Evolutionary conservation across 2,888 invertebrate genomes (phyloP).

Genomic region (Drosophila mulleri): DNA sequence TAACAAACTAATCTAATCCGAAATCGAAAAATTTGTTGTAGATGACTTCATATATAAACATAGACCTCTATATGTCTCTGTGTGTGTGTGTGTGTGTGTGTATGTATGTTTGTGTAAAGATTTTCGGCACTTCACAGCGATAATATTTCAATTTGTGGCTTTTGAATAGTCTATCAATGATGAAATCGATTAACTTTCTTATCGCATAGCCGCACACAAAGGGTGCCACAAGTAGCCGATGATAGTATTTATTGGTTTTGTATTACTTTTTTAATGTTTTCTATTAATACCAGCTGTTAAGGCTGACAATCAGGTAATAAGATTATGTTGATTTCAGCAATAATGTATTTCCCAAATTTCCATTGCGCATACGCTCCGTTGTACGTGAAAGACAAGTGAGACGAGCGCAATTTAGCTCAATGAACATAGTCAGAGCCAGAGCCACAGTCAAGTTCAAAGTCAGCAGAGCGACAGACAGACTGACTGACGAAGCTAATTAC

Average conservation of each 20-base stretch:
- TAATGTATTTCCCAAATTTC: neutral
- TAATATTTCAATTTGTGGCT: conserved; percentile 30
- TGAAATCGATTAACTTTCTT: conserved; percentile 26
- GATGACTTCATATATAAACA: neutral
- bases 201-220: conserved; percentile 20
- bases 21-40: neutral
- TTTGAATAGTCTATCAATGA: conserved; percentile 33
- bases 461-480: conserved; percentile 18
- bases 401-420: conserved; percentile 26
- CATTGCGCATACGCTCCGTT: conserved; percentile 19
- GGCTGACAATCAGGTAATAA: neutral
- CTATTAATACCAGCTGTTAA: neutral
- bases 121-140: conserved; percentile 16
- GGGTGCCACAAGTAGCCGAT: conserved; percentile 2
- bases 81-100: neutral
- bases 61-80: neutral
- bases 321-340: conserved; percentile 4
- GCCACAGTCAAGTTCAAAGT: conserved; percentile 57
- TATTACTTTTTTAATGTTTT: neutral
- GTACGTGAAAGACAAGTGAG: conserved; percentile 13
- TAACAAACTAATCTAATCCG: conserved; percentile 9
- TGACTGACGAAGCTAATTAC: conserved; percentile 11
- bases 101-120: neutral
- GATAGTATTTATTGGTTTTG: neutral
- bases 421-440: conserved; percentile 33